Percentiles rank a stretch among this genome's conserved stretches.
Conservation (phyloP, 1,140 invertebrate genomes). For the Drosophila lowei region DNA sequence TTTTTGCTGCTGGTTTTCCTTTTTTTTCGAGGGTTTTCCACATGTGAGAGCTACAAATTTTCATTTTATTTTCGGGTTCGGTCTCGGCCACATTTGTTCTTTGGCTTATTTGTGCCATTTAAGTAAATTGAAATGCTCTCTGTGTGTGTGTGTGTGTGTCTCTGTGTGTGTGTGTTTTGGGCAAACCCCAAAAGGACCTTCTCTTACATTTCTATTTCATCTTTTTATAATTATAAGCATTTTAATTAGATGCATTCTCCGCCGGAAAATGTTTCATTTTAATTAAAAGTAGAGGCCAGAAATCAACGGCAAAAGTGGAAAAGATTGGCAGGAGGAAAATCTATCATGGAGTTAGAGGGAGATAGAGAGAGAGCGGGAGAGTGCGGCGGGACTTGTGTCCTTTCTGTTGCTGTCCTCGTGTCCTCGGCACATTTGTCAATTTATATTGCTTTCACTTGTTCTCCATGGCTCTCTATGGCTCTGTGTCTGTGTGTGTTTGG, state of each 20-base stretch:
- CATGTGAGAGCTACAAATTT: conserved; percentile 46
- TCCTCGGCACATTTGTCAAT: conserved; percentile 59
- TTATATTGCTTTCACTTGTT: conserved; percentile 56
- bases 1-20: conserved; percentile 9
- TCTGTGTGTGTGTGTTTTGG: conserved; percentile 10
- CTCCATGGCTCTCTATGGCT: background rate
- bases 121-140: conserved; percentile 55
- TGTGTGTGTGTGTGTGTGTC: conserved; percentile 10
- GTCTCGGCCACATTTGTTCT: conserved; percentile 40
- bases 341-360: background rate
- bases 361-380: background rate
- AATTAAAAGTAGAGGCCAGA: conserved; percentile 58
- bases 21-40: conserved; percentile 4
- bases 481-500: conserved; percentile 20
- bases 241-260: conserved; percentile 23
- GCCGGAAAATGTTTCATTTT: conserved; percentile 45
- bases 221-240: conserved; percentile 66
- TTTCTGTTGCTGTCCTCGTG: conserved; percentile 27
- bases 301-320: conserved; percentile 25
- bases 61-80: conserved; percentile 36
- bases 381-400: conserved; percentile 11
- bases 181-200: conserved; percentile 15
- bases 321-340: conserved; percentile 8
- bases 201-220: conserved; percentile 54
- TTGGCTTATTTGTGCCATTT: conserved; percentile 57